Conservation (phyloP, 2,797 vertebrate genomes). For the Poecilia gillii region DNA sequence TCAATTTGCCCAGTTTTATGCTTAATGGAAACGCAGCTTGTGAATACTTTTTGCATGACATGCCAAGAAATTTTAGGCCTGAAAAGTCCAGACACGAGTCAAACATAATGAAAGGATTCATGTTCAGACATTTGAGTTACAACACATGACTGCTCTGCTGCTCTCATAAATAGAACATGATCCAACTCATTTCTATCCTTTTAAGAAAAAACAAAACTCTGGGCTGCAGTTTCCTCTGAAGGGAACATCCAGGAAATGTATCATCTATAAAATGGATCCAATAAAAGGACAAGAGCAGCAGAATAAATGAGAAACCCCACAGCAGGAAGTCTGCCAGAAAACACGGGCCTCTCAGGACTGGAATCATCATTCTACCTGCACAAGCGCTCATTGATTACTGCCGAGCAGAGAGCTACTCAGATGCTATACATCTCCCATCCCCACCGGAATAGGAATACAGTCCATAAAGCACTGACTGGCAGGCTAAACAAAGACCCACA, state of each 20-base stretch:
- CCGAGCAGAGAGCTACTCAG: slow-evolving; percentile 32
- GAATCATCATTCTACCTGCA: slow-evolving; percentile 52
- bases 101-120: slow-evolving; percentile 28
- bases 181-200: slow-evolving; percentile 6
- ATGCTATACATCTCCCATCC: slow-evolving; percentile 24
- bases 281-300: slow-evolving; percentile 39
- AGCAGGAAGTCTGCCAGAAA: slow-evolving; percentile 38
- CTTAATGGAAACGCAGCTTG: too few species aligned
- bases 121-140: slow-evolving; percentile 11
- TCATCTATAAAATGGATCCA: slow-evolving; percentile 28
- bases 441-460: slow-evolving; percentile 30
- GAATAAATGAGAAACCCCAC: slow-evolving; percentile 47
- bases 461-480: slow-evolving; percentile 40
- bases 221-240: neutral
- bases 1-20: too few species aligned
- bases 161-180: slow-evolving; percentile 17
- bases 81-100: slow-evolving; percentile 27
- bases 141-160: slow-evolving; percentile 14
- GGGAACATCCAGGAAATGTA: slow-evolving; percentile 19
- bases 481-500: slow-evolving; percentile 30
- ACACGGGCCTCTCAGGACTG: slow-evolving; percentile 41
- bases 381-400: slow-evolving; percentile 53
- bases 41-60: slow-evolving; percentile 30
- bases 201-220: slow-evolving; percentile 13
- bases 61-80: slow-evolving; percentile 22